phyloP scores from a whole-genome alignment of 2,113 vertebrate species.

The Misgurnus mizolepis region DNA sequence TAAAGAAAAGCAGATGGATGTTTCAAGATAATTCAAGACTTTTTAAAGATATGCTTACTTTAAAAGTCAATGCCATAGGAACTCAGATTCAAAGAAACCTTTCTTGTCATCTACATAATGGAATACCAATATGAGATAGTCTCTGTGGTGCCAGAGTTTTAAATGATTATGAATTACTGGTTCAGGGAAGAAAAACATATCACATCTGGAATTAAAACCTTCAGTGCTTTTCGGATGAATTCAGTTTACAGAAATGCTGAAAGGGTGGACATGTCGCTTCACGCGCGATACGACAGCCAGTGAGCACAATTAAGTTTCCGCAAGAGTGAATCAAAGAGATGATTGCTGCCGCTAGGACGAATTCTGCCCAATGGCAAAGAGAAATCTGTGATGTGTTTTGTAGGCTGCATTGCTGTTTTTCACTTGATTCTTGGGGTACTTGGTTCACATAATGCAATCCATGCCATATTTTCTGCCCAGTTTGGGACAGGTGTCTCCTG shows the following conservation, averaged over 20 bases:
- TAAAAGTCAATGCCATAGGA: neutral
- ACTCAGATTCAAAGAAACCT: neutral
- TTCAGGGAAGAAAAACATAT: neutral
- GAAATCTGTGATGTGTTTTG: neutral
- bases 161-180: neutral
- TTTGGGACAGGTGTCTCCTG: too few species aligned
- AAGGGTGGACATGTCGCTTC: neutral
- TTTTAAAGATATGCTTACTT: conserved; percentile 19
- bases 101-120: neutral
- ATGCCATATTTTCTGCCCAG: too few species aligned
- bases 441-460: too few species aligned
- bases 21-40: neutral
- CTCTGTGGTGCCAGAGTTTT: neutral
- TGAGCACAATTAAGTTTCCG: neutral
- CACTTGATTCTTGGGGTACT: neutral
- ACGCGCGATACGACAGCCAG: neutral
- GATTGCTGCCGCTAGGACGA: neutral
- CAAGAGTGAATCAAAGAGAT: neutral
- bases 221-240: neutral
- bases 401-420: neutral
- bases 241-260: neutral
- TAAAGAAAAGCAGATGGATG: neutral
- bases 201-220: neutral
- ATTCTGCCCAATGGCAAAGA: neutral
- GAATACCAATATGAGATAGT: neutral